Evolutionary conservation across 2,113 vertebrate genomes (phyloP).

Genomic region (Deroptyus accipitrinus): DNA sequence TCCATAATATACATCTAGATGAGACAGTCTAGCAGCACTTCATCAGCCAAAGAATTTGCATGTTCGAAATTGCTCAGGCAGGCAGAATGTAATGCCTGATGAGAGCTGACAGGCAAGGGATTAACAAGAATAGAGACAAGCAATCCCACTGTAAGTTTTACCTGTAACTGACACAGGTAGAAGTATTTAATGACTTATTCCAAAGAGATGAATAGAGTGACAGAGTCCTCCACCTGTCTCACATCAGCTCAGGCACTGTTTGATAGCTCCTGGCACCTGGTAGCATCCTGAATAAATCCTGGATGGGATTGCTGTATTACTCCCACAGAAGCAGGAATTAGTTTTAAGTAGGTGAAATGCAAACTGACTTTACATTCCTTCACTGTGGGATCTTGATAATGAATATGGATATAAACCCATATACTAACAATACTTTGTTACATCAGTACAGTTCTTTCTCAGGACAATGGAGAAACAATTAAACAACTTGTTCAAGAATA

Average conservation of each 20-base stretch:
- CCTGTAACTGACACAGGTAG: slow-evolving; percentile 56
- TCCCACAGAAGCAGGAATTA: not conserved
- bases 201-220: not conserved
- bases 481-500: slow-evolving; percentile 3
- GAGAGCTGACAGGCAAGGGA: slow-evolving; percentile 61
- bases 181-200: slow-evolving; percentile 35
- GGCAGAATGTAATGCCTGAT: slow-evolving; percentile 45
- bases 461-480: not conserved
- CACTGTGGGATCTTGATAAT: not conserved
- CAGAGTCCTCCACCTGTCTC: slow-evolving; percentile 21
- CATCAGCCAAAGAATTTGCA: slow-evolving; percentile 41
- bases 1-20: not conserved
- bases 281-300: not conserved
- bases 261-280: slow-evolving; percentile 28
- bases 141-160: not conserved
- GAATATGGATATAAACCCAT: not conserved
- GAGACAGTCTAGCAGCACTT: slow-evolving; percentile 9
- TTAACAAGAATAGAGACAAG: slow-evolving; percentile 48
- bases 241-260: not conserved
- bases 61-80: not conserved
- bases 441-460: not conserved
- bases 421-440: not conserved
- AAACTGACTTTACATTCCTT: slow-evolving; percentile 9
- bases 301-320: not conserved
- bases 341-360: slow-evolving; percentile 35